Base-by-base conservation (phyloP, 1,140 invertebrate genomes). In the Drosophila melanica region DNA sequence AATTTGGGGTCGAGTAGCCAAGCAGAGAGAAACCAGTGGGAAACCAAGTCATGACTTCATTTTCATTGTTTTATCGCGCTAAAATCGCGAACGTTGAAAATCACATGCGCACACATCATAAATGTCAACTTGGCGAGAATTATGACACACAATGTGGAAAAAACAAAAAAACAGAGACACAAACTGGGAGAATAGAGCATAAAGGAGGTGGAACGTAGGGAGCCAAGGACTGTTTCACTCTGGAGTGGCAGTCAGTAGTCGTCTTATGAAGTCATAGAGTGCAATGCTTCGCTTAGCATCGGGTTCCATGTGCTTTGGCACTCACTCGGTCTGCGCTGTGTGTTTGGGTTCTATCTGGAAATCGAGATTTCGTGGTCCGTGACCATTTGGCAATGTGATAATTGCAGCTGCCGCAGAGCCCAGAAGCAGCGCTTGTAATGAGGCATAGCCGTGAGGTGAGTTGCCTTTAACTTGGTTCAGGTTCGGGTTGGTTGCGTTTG, bases 331-430 rank as follows among this genome's bases (percentile, higher is more conserved):
- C 20, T n/a, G n/a, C 44, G 53, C 47, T 64, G 62, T 66, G 51
- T 1, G 2, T 53, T 27, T 57, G 41, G 50, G 45, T 66, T 39
- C 67, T 90, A 90, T 90, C 87, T 79, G 50, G 42, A 75, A 82
- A 63, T 87, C 75, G 55, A 90, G 87, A 90, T 90, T 90, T 90
- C 87, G 87, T 90, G 87, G 87, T 90, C 87, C 87, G 87, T 90
- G 87, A 90, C 87, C 87, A 90, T 90, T 90, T 90, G 82, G 87
- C 86, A 90, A 90, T 87, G 87, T 87, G 87, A 90, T 90, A 90
- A 90, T 90, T 90, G 87, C 79, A 77, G 72, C 72, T 55, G 75
- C 82, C 63, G 59, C 60, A 62, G 70, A 63, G 60, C 41, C 44
- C 44, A 80, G 66, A 45, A 44, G 44, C 81, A 39, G 54, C 50